Conservation (phyloP, 2,888 invertebrate genomes). For the Lepidochitona cinerea region DNA sequence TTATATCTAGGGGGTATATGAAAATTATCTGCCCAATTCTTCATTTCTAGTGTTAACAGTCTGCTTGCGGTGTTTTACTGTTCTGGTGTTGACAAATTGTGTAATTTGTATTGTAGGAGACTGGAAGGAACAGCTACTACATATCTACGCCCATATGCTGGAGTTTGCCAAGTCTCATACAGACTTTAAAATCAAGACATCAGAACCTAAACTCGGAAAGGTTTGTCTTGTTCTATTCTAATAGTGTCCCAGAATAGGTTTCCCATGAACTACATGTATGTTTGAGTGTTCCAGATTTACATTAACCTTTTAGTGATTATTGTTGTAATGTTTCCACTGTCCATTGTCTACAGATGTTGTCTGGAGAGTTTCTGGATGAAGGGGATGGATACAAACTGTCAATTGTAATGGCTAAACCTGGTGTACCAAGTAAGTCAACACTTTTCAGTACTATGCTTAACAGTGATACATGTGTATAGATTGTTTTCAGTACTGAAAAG, state of each 20-base stretch:
- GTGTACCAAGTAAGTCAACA: slow-evolving; percentile 56
- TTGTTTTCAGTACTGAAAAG: too few relatives aligned
- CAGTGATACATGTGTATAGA: too few relatives aligned
- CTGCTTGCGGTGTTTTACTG: too few relatives aligned
- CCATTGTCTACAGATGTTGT: slow-evolving; percentile 61
- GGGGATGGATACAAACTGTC: slow-evolving; percentile 65
- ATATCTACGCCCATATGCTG: slow-evolving; percentile 69
- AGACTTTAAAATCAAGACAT: slow-evolving; percentile 58
- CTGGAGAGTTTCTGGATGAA: slow-evolving; percentile 67
- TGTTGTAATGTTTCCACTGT: neutral
- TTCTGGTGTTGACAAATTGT: too few relatives aligned
- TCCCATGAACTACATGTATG: too few relatives aligned
- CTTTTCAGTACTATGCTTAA: too few relatives aligned
- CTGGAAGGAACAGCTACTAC: slow-evolving; percentile 67
- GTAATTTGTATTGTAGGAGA: too few relatives aligned
- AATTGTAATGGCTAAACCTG: slow-evolving; percentile 62
- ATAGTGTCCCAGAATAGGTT: too few relatives aligned
- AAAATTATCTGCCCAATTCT: too few relatives aligned
- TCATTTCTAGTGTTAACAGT: too few relatives aligned
- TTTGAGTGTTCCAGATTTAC: too few relatives aligned
- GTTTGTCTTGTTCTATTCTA: slow-evolving; percentile 45
- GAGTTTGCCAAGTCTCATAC: slow-evolving; percentile 59
- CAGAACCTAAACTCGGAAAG: slow-evolving; percentile 67
- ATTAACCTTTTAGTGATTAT: neutral
- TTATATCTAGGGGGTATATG: too few relatives aligned